These are phyloP conservation scores for Lottia scabra DNA, from an alignment of 2,888 invertebrate genomes.

Conservation along the genomic window DNA sequence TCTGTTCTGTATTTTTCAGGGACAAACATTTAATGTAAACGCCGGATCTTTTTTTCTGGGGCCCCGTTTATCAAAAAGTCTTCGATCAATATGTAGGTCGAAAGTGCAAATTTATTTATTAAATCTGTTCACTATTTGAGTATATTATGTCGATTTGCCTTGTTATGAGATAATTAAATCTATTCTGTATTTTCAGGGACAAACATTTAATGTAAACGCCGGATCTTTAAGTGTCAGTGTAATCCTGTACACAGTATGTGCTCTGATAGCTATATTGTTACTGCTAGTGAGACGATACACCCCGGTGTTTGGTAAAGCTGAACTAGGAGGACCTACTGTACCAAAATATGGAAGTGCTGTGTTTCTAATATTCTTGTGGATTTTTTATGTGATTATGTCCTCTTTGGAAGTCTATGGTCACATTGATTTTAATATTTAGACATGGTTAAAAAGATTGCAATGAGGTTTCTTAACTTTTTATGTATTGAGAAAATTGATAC, in stretches of 20 bases:
- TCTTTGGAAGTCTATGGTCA: conserved; percentile 45
- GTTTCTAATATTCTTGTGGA: conserved; percentile 71
- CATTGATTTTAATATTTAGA: conserved; percentile 33
- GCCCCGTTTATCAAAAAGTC: too few species aligned
- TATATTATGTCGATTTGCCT: too few species aligned
- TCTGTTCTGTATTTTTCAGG: conserved; percentile 44
- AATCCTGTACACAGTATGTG: conserved; percentile 72
- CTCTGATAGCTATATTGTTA: conserved; percentile 71
- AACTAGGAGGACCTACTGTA: conserved; percentile 72
- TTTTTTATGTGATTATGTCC: conserved; percentile 72
- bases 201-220: conserved; percentile 62
- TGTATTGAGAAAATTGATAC: too few species aligned
- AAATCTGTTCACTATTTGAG: too few species aligned
- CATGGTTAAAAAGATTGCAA: too few species aligned
- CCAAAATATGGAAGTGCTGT: conserved; percentile 68
- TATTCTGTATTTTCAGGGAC: conserved; percentile 47
- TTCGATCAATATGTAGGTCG: too few species aligned
- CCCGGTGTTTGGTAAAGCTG: conserved; percentile 71
- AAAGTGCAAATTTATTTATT: too few species aligned
- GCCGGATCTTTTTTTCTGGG: conserved; percentile 65
- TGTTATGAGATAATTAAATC: too few species aligned
- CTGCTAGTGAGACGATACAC: conserved; percentile 71
- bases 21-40: conserved; percentile 60
- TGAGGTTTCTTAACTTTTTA: too few species aligned
- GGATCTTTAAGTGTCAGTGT: conserved; percentile 71